Base-by-base conservation (phyloP, 2,113 vertebrate genomes). In the Notothenia rossii region DNA sequence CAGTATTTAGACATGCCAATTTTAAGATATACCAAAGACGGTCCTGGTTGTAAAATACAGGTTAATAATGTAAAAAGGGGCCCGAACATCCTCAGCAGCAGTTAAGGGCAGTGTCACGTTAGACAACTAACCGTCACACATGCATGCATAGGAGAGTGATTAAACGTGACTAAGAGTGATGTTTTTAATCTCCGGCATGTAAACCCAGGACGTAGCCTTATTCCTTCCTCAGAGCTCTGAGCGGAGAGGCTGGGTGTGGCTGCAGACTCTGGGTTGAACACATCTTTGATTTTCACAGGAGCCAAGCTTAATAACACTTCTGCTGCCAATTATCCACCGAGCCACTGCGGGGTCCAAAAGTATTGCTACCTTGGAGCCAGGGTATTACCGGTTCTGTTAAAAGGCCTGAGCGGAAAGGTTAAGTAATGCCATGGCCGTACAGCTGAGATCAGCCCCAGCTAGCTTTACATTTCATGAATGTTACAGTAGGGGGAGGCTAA, bases 131-230 rank as follows among this genome's bases (percentile, higher is more conserved):
- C 18, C 33, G 49, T 70, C 77, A 55, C 74, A 70, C n/a, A 60
- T 12, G 36, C 68, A 64, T 48, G 67, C 70, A 62, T 36, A 4
- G 8, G 49, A 36, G 50, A 68, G 79, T 83, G 76, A 88, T 83
- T 79, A 78, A 74, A 83, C 72, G n/a, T 6, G 58, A 87, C 68
- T n/a, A 55, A 82, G 84, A 91, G 78, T 81, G 85, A 90, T 78
- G 82, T 63, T 18, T 84, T 85, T 83, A 85, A 89, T 90, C 79
- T 83, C 65, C 50, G 59, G 36, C 85, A 78, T 83, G 74, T 58
- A 79, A 83, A 89, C 75, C 59, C 64, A 78, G 58, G 74, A 60
- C 58, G 7, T 58, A 67, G 29, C 59, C 54, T 84, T 58, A 45
- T 36, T 86, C 63, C 72, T 72, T 67, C 60, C 72, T 69, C n/a